A percentile compares a stretch with the other conserved stretches of the same genome.
Evolutionary conservation across 2,113 vertebrate species (phyloP).

Genomic region (Sminthopsis crassicaudata): DNA sequence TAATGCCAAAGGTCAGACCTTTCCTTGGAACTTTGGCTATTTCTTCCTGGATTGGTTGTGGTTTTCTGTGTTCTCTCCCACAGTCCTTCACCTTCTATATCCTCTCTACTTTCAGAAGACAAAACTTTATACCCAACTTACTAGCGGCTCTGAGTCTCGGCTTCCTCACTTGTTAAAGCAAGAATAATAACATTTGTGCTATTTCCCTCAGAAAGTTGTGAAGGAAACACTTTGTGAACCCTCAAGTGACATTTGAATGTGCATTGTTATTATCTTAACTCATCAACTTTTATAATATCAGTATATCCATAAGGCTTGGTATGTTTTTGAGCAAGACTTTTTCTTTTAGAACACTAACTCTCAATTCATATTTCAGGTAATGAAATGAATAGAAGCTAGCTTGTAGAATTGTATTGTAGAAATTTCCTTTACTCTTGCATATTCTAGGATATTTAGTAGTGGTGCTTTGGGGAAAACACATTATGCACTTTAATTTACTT

Average conservation of each 20-base stretch:
- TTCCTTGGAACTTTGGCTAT: background rate
- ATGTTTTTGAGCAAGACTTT: background rate
- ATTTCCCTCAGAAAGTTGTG: background rate
- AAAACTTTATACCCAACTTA: background rate
- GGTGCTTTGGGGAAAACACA: conserved; percentile 28
- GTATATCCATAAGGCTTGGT: background rate
- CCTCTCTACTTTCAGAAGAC: background rate
- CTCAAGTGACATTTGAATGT: background rate
- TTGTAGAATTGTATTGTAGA: conserved; percentile 12
- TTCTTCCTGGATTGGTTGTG: background rate
- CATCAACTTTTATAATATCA: background rate
- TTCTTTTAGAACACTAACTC: conserved; percentile 19
- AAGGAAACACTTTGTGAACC: background rate
- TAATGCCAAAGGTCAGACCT: background rate
- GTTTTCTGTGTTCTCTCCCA: background rate
- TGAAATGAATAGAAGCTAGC: background rate
- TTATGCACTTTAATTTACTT: conserved; percentile 59
- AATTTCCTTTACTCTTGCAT: conserved; percentile 2
- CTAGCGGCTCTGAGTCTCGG: background rate
- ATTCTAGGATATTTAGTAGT: conserved; percentile 12
- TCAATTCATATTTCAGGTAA: background rate
- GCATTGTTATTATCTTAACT: background rate
- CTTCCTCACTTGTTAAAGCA: background rate
- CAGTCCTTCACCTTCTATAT: background rate
- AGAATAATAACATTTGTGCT: background rate